phyloP scores from a whole-genome alignment of 2,113 vertebrate species.

The Elephas maximus region DNA sequence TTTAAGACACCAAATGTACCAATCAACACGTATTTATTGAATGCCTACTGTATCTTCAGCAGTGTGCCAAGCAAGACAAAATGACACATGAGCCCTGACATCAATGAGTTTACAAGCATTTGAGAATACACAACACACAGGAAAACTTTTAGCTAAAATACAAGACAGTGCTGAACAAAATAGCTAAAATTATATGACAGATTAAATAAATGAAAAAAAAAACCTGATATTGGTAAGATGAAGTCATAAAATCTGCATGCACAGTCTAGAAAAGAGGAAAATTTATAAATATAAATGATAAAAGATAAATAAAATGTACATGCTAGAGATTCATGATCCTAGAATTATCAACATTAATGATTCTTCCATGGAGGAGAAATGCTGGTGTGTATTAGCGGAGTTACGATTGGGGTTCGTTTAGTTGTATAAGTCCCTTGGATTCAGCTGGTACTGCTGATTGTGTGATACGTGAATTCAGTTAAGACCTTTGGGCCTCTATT shows the following conservation, averaged over 20 bases:
- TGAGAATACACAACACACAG: neutral
- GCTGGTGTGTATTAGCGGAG: neutral
- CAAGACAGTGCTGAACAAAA: neutral
- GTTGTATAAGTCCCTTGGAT: neutral
- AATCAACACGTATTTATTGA: neutral
- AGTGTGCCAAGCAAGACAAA: neutral
- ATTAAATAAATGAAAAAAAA: slow-evolving; percentile 74
- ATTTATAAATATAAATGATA: slow-evolving; percentile 39
- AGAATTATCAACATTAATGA: neutral
- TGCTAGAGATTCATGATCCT: neutral
- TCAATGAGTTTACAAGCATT: neutral
- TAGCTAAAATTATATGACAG: neutral
- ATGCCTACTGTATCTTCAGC: neutral
- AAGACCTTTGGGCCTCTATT: neutral
- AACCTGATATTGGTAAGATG: slow-evolving; percentile 90
- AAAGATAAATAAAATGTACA: neutral
- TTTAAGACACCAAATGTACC: neutral
- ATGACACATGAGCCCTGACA: neutral
- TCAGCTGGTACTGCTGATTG: neutral
- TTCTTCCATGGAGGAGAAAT: neutral
- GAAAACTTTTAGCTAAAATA: slow-evolving; percentile 1
- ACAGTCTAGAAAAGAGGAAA: slow-evolving; percentile 89
- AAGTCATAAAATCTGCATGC: slow-evolving; percentile 90
- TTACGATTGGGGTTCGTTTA: neutral
- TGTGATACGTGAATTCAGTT: neutral